Evolutionary conservation across 2,113 vertebrate genomes (phyloP), one percentile per base, ranked within the genome.

Genomic region (Phyllostomus discolor): DNA sequence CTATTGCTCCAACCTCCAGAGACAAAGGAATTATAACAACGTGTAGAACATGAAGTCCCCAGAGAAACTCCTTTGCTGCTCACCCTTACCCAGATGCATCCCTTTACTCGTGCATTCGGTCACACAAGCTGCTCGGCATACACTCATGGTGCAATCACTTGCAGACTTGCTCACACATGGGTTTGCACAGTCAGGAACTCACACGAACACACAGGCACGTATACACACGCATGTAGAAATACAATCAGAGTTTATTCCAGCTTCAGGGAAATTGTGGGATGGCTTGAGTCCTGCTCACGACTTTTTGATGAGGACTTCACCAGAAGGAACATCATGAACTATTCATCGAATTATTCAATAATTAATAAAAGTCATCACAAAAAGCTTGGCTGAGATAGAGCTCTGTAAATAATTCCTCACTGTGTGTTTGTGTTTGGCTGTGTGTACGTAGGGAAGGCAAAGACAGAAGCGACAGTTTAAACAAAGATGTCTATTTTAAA

Each of bases 271-370:
- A 57, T 54, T 0, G 7, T 8, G 35, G n/a, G 46, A 31, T 67
- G 16, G 16, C 78, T 35, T 57, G 67, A 78, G 64, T 38, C 48
- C 46, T 20, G 11, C 57, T 54, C 79, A 41, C 10, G 66, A 88
- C 72, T 35, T 88, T 92, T 93, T 92, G 92, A 95, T 80, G 92
- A 94, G 54, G 82, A 7, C 73, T 75, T 85, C 90, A 50, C 67
- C 80, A 75, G 90, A 95, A 96, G 88, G 79, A 85, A 96, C 90
- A 31, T 43, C 59, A 31, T 98, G 96, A 97, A 98, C 97, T 95
- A 98, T 96, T 98, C 52, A 98, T 94, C 22, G 16, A 95, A 95
- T 91, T 89, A 88, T 35, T 98, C n/a, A 98, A 98, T 98, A 98
- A 98, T 98, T 96, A 97, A 98, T 98, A 96, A 88, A 95, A 93